A percentile compares a stretch with the other conserved stretches of the same genome.
Conservation (phyloP, 2,113 vertebrate species). For the Dinomys branickii region DNA sequence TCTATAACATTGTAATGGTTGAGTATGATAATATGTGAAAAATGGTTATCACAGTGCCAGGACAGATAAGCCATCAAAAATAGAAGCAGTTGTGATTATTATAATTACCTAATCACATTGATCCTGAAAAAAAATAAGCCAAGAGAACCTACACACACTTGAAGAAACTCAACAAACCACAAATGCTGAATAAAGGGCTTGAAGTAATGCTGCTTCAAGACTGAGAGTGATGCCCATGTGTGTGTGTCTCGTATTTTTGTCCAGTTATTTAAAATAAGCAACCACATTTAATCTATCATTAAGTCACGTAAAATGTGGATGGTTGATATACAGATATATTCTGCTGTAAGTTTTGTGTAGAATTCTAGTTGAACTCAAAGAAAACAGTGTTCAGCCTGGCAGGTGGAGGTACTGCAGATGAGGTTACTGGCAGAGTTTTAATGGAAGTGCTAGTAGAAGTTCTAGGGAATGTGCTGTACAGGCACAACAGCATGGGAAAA, state of each 20-base stretch:
- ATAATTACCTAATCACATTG: not conserved
- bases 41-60: not conserved
- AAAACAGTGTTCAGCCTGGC: not conserved
- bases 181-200: not conserved
- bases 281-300: not conserved
- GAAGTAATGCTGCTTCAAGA: not conserved
- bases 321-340: not conserved
- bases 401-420: not conserved
- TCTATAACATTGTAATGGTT: not conserved
- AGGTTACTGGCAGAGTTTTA: not conserved
- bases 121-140: not conserved
- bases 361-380: not conserved
- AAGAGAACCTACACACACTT: not conserved
- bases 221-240: not conserved
- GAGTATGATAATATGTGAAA: not conserved
- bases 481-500: too few relatives aligned
- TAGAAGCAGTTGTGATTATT: not conserved
- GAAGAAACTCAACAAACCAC: not conserved
- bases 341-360: not conserved
- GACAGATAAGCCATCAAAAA: not conserved
- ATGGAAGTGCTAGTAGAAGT: not conserved
- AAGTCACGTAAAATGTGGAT: not conserved
- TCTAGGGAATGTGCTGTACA: not conserved
- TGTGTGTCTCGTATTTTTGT: not conserved
- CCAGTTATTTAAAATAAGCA: not conserved